phyloP scores from a whole-genome alignment of 2,888 invertebrate species.

The Apocheima hispidaria region DNA sequence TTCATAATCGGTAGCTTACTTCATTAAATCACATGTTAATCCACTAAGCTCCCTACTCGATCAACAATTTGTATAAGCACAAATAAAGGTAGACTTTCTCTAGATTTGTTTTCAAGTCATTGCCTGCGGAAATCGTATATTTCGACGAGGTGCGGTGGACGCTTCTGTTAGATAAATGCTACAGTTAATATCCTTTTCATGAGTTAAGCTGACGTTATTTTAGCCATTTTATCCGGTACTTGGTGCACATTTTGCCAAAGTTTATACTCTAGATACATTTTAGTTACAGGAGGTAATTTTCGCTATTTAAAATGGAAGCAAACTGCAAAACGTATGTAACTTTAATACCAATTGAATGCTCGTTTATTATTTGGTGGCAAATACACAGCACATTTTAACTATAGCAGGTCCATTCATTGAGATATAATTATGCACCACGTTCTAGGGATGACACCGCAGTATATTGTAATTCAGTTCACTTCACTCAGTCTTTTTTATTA shows the following conservation, averaged over 20 bases:
- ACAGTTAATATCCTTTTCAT: constrained; percentile 60
- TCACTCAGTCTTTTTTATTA: too few relatives aligned
- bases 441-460: too few relatives aligned
- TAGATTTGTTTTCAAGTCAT: constrained; percentile 56
- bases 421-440: too few relatives aligned
- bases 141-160: constrained; percentile 54
- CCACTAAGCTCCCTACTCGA: background rate
- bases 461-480: too few relatives aligned
- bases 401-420: too few relatives aligned
- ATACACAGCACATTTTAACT: too few relatives aligned
- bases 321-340: background rate
- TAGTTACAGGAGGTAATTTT: constrained; percentile 15
- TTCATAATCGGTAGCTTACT: too few relatives aligned
- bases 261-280: constrained; percentile 28
- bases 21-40: background rate
- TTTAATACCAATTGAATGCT: background rate
- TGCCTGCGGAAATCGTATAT: constrained; percentile 58
- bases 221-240: constrained; percentile 49
- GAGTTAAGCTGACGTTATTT: constrained; percentile 57
- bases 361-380: background rate
- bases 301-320: constrained; percentile 11
- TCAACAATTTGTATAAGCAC: background rate
- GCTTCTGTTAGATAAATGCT: constrained; percentile 57
- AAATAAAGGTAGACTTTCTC: constrained; percentile 36
- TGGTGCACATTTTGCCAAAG: constrained; percentile 38